phyloP scores from a whole-genome alignment of 23 tunicate genomes.

The Aplidium turbinatum region DNA sequence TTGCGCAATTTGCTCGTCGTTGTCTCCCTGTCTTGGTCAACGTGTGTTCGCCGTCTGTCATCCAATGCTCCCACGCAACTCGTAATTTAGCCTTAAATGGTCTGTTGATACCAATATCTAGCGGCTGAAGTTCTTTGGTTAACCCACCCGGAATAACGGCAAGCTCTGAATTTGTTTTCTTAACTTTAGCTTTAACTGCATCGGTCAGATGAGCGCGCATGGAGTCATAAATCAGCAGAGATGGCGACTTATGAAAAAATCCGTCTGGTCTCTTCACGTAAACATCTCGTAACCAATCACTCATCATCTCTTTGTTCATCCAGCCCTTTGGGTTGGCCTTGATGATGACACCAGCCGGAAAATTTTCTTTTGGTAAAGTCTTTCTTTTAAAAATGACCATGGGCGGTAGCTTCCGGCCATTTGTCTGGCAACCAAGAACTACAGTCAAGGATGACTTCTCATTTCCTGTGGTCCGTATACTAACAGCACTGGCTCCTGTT shows the following conservation, averaged over 20 bases:
- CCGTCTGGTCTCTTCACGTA: conserved; percentile 59
- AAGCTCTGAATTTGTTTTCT: conserved; percentile 55
- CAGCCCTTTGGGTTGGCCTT: conserved; percentile 68
- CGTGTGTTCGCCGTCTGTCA: conserved; percentile 57
- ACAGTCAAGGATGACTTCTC: conserved; percentile 58
- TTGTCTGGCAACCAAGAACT: conserved; percentile 52
- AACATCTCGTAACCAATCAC: conserved; percentile 56
- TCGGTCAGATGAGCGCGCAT: conserved; percentile 57
- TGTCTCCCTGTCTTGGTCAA: conserved; percentile 63
- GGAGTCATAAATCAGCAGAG: conserved; percentile 47
- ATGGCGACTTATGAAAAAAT: conserved; percentile 55
- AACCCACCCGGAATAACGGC: conserved; percentile 59
- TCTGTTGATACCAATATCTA: conserved; percentile 62
- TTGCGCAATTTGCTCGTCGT: conserved; percentile 47
- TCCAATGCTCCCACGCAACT: conserved; percentile 62
- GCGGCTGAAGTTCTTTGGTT: conserved; percentile 70
- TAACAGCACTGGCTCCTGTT: conserved; percentile 55
- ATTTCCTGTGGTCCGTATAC: conserved; percentile 57
- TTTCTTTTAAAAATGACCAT: conserved; percentile 58
- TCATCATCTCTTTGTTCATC: conserved; percentile 59
- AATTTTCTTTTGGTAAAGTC: conserved; percentile 44
- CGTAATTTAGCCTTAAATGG: conserved; percentile 54
- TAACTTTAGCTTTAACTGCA: conserved; percentile 52
- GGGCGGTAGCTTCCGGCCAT: conserved; percentile 55
- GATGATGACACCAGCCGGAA: conserved; percentile 61